Conservation (phyloP, 1,140 invertebrate genomes). For the Diachasma alloeum region DNA sequence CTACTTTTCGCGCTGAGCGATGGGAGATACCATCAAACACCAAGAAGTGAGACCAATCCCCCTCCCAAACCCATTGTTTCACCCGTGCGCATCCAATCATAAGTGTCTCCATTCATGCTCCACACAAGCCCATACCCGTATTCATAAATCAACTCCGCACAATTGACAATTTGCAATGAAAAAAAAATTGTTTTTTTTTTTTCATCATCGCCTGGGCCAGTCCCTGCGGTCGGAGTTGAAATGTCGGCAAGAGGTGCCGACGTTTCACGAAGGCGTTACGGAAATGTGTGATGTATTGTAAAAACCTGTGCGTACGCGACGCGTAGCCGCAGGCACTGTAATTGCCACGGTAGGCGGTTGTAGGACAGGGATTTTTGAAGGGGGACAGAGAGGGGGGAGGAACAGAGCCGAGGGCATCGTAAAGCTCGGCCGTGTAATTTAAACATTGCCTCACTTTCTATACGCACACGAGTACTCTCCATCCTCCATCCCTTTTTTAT, state of each 20-base stretch:
- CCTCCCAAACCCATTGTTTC: no score
- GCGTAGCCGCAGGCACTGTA: slow-evolving; percentile 33
- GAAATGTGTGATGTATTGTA: slow-evolving; percentile 5
- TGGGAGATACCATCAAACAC: no score
- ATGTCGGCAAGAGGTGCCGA: slow-evolving; percentile 22
- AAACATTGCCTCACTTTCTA: slow-evolving; percentile 52
- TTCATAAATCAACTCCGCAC: background rate
- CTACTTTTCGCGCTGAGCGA: no score
- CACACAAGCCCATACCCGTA: background rate
- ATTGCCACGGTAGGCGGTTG: slow-evolving; percentile 45
- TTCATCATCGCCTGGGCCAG: background rate
- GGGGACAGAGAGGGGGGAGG: slow-evolving; percentile 33
- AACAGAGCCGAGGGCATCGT: slow-evolving; percentile 39
- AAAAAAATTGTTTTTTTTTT: background rate
- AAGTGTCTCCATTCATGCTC: background rate
- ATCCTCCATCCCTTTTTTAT: background rate
- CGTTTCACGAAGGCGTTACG: slow-evolving; percentile 15
- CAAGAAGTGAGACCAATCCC: no score
- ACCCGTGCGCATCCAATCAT: background rate
- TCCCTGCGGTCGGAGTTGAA: background rate
- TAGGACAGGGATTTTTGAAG: background rate
- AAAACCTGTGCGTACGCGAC: background rate
- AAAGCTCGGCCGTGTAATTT: slow-evolving; percentile 54
- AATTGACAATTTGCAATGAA: background rate
- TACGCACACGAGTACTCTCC: background rate